Evolutionary conservation across 2,888 invertebrate genomes (phyloP), one percentile per base, ranked within the genome.

Genomic region (Mayetiola destructor): DNA sequence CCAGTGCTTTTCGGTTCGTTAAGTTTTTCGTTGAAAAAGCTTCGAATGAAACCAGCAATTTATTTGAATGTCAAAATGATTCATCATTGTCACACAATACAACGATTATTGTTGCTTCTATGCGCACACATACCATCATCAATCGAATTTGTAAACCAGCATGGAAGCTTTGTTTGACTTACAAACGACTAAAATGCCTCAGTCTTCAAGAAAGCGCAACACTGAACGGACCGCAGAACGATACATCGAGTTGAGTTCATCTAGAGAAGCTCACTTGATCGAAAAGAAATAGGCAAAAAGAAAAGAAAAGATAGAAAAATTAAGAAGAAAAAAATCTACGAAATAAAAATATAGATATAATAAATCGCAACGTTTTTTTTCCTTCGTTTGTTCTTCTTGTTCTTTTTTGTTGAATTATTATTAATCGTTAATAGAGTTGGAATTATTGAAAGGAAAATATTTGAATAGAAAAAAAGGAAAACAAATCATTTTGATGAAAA

Each of bases 181-280:
- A 16, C 16, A 27, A n/a, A 9, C 27, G 48, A 48, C 4, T n/a
- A 16, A 8, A 48, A 27, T 48, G 48, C n/a, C 6, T 53, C 53
- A 53, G 53, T 53, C 53, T 53, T 53, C 53, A 53, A 32, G 53
- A 32, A 53, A 53, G 30, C 53, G 30, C 53, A 53, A 53, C 53
- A 32, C 53, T 30, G 30, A 53, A 23, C 53, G 18, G 32, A 53
- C 30, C 30, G 53, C 20, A 53, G 8, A 16, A 30, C 21, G 8
- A 21, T n/a, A 27, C 4, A 8, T 48, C 48, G 16, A 48, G 48
- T 48, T 20, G 48, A 48, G 48, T 48, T 27, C 48, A 48, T 2
- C 48, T 27, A 48, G 27, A 12, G 48, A 48, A 48, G 48, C 27
- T 48, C 48, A 48, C 48, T 48, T 48, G 48, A 48, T 48, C 48